Evolutionary conservation across 2,888 invertebrate genomes (phyloP), one percentile per base, ranked within the genome.

Genomic region (Gastrophysa polygoni): DNA sequence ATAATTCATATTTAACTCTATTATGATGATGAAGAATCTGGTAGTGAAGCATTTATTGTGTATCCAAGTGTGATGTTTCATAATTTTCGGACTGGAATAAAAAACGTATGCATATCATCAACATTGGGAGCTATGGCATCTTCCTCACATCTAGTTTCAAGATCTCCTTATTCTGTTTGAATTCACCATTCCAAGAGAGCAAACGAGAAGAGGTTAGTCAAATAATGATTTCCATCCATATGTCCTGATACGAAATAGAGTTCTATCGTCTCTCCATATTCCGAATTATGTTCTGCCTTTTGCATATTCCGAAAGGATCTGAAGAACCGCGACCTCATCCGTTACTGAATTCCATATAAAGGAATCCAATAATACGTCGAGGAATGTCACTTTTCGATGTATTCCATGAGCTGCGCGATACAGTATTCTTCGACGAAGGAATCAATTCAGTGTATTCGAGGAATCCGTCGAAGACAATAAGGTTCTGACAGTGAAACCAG

Each of bases 311-410:
- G 34, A 56, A 43, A 24, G 55, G 63, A 61, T 63, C 63, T 60
- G 60, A 61, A 18, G 60, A 66, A 47, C 46, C 34, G 57, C 61
- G 55, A 62, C 63, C 59, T 62, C 57, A 67, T 64, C 56, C 62
- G 59, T 62, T 64, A 64, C 59, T 57, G 58, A 64, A 63, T 63
- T 61, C 60, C 47, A 43, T 58, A 60, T 60, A 54, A 57, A 60
- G 64, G 62, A 64, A 68, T 68, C 64, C 63, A 60, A 64, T 66
- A 64, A 59, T 66, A 62, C 59, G 64, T 57, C 56, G 51, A 64
- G 57, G 63, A 62, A 68, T 64, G 66, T 64, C 60, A 57, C 63
- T 63, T 62, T 57, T 60, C 49, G 21, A 62, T 38, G 32, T 48
- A 28, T 51, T 51, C 28, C 28, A 44, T 24, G 24, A 24, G 7